phyloP scores from a whole-genome alignment of 1,140 invertebrate genomes.

The Tetraneura akinire region DNA sequence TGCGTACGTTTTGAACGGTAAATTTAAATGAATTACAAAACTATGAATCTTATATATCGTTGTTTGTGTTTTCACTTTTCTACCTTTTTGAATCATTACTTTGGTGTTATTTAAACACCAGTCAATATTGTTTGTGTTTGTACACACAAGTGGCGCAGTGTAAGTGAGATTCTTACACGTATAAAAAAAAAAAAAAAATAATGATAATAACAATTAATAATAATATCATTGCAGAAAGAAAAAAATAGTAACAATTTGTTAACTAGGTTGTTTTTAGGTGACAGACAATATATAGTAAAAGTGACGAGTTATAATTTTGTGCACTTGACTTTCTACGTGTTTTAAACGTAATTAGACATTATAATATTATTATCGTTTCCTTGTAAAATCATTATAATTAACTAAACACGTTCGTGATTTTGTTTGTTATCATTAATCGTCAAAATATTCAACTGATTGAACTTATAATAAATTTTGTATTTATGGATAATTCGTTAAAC shows the following conservation, averaged over 20 bases:
- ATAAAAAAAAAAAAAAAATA: not conserved
- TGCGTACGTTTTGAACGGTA: not conserved
- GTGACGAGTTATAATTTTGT: not conserved
- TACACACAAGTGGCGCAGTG: not conserved
- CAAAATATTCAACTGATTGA: no score
- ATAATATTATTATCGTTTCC: no score
- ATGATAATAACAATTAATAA: no score
- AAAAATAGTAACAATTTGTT: not conserved
- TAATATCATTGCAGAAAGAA: no score
- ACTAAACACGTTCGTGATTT: no score
- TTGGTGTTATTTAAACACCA: not conserved
- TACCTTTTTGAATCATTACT: not conserved
- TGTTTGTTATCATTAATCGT: no score
- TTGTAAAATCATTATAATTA: no score
- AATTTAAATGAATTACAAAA: conserved; percentile 27
- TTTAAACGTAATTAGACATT: not conserved
- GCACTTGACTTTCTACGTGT: not conserved
- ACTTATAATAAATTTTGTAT: no score
- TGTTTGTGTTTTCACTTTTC: conserved; percentile 38
- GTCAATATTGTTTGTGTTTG: not conserved
- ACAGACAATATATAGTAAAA: not conserved
- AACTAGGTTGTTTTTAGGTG: not conserved
- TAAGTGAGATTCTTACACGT: not conserved
- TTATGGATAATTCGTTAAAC: no score
- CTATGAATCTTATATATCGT: not conserved